These are phyloP conservation scores for Decapterus maruadsi DNA, from an alignment of 2,797 vertebrate genomes.

Conservation along the genomic window DNA sequence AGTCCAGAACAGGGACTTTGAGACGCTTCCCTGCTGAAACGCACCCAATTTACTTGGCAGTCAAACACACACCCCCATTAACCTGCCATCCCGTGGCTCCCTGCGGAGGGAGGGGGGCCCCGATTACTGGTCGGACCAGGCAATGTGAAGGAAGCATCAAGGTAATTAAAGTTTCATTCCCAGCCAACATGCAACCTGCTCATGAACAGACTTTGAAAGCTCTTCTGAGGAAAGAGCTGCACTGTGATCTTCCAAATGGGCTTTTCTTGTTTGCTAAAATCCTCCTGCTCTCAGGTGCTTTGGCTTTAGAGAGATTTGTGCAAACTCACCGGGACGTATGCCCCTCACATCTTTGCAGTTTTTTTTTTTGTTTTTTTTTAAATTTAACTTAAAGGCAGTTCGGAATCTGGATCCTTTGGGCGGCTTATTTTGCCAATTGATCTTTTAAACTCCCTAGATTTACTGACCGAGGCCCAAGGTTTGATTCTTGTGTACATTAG, in stretches of 20 bases:
- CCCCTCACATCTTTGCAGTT: conserved; percentile 25
- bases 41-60: conserved; percentile 56
- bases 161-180: conserved; percentile 82
- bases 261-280: conserved; percentile 67
- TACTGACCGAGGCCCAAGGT: not conserved
- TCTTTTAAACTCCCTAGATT: conserved; percentile 3
- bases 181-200: conserved; percentile 59
- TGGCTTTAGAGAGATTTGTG: conserved; percentile 41
- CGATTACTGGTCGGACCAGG: conserved; percentile 26
- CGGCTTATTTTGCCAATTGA: conserved; percentile 1
- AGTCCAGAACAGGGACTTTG: conserved; percentile 18
- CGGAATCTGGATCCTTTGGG: conserved; percentile 19
- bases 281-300: conserved; percentile 32
- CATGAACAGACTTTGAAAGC: conserved; percentile 49
- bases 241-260: conserved; percentile 53
- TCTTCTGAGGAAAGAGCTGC: conserved; percentile 32
- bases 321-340: conserved; percentile 4
- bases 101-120: conserved; percentile 6
- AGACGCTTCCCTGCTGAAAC: conserved; percentile 38
- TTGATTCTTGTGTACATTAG: not conserved
- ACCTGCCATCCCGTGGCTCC: conserved; percentile 63
- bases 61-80: conserved; percentile 71
- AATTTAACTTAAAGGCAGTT: conserved; percentile 41
- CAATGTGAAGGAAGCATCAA: conserved; percentile 61
- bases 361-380: conserved; percentile 16